A percentile compares a stretch with the other conserved stretches of the same genome.
Conservation (phyloP, 2,888 invertebrate species). For the Amblyjoppa fuscipennis region DNA sequence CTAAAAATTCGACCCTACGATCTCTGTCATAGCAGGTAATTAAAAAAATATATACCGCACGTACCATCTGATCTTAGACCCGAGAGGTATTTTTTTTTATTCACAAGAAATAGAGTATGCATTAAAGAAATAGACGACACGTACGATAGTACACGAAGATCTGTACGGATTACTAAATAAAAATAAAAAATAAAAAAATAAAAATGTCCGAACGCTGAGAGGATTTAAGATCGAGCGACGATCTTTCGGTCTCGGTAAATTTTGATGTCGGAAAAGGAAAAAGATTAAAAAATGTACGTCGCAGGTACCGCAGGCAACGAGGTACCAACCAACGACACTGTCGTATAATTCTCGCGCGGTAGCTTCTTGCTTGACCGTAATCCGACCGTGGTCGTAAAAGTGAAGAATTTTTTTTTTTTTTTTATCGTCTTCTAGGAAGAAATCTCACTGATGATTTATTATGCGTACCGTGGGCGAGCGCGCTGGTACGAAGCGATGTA, state of each 20-base stretch:
- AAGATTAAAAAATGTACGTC: constrained; percentile 21
- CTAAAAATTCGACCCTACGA: too few relatives aligned
- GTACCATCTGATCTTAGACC: not conserved
- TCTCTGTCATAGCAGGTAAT: not conserved
- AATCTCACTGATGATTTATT: constrained; percentile 69
- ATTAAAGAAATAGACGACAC: not conserved
- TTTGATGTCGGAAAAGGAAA: constrained; percentile 9
- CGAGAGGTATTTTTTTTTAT: not conserved
- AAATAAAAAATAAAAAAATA: too few relatives aligned
- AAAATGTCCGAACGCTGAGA: constrained; percentile 8
- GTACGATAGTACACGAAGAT: constrained; percentile 18
- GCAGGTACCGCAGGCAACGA: constrained; percentile 40
- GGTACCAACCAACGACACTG: constrained; percentile 47
- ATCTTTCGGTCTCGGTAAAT: constrained; percentile 28
- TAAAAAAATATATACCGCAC: not conserved
- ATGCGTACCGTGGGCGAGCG: constrained; percentile 39
- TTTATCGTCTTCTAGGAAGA: constrained; percentile 46
- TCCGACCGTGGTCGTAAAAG: constrained; percentile 71
- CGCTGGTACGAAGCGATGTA: constrained; percentile 9
- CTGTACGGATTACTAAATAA: constrained; percentile 19
- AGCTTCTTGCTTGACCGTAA: constrained; percentile 69
- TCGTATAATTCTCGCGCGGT: constrained; percentile 67
- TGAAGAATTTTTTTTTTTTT: constrained; percentile 70
- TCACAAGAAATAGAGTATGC: not conserved
- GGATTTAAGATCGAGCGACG: constrained; percentile 17